Conservation (phyloP, 2,113 vertebrate genomes). For the Desmodus rotundus region DNA sequence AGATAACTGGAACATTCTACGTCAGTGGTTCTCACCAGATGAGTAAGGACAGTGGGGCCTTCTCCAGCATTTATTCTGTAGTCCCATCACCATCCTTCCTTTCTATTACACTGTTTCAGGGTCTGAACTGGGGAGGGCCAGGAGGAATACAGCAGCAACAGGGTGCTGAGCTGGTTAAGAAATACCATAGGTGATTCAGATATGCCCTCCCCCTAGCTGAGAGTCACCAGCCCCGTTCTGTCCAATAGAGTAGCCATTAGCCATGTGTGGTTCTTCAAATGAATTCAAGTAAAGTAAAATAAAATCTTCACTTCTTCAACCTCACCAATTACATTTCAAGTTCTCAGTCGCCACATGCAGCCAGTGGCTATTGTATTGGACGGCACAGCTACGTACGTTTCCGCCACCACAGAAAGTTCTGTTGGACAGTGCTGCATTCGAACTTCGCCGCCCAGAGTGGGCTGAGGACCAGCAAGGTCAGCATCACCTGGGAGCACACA, state of each 20-base stretch:
- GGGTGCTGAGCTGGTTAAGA: neutral
- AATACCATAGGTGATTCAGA: neutral
- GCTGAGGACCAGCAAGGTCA: too few species aligned
- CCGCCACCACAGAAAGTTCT: neutral
- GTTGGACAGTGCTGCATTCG: too few species aligned
- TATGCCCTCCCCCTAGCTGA: neutral
- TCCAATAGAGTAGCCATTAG: neutral
- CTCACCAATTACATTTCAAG: neutral
- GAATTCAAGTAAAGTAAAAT: neutral
- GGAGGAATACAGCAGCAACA: neutral
- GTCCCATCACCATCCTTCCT: fast-evolving
- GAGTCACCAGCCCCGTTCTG: too few species aligned
- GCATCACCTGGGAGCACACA: too few species aligned
- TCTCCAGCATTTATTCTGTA: too few species aligned
- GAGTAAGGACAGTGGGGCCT: too few species aligned
- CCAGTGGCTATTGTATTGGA: neutral
- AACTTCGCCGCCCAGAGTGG: too few species aligned
- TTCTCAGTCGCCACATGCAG: neutral
- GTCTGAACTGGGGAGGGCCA: neutral
- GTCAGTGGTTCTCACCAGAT: neutral
- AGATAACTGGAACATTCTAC: neutral
- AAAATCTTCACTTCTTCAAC: neutral
- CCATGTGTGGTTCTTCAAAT: neutral
- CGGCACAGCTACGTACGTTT: fast-evolving
- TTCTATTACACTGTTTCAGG: neutral